A percentile compares a stretch with the other conserved stretches of the same genome.
phyloP scores from a whole-genome alignment of 2,113 vertebrate genomes.

The Bombycilla garrulus region DNA sequence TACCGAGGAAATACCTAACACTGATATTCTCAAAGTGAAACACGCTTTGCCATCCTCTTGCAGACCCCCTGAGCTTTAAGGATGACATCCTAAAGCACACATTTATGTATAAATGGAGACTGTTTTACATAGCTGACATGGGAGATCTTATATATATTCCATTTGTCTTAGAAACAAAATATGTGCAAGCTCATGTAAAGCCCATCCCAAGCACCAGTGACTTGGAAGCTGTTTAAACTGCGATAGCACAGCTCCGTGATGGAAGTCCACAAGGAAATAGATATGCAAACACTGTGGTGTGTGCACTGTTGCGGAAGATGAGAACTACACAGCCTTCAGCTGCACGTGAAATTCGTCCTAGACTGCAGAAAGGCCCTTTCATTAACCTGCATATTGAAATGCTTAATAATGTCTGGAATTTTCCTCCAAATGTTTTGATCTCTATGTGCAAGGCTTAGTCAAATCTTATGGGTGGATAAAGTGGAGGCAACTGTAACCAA shows the following conservation, averaged over 20 bases:
- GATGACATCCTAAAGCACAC: neutral
- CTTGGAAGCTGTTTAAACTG: neutral
- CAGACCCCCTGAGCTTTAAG: neutral
- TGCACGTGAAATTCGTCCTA: neutral
- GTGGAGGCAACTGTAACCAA: neutral
- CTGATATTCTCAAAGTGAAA: neutral
- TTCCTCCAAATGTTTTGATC: neutral
- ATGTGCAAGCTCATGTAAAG: neutral
- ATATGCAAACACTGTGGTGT: neutral
- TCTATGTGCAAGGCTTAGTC: neutral
- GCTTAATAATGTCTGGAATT: neutral
- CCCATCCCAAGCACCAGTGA: neutral
- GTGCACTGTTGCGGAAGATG: neutral
- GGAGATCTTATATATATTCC: neutral
- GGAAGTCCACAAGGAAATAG: neutral
- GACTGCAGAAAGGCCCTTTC: neutral
- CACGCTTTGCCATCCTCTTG: neutral
- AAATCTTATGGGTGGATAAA: neutral
- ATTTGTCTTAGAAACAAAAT: neutral
- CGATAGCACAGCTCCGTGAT: rapidly evolving
- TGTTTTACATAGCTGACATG: neutral
- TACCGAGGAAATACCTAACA: rapidly evolving
- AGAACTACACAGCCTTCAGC: neutral
- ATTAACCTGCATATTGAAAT: neutral
- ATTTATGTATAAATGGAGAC: neutral